Evolutionary conservation across 1,140 invertebrate species (phyloP).

Genomic region (Ips nitidus): DNA sequence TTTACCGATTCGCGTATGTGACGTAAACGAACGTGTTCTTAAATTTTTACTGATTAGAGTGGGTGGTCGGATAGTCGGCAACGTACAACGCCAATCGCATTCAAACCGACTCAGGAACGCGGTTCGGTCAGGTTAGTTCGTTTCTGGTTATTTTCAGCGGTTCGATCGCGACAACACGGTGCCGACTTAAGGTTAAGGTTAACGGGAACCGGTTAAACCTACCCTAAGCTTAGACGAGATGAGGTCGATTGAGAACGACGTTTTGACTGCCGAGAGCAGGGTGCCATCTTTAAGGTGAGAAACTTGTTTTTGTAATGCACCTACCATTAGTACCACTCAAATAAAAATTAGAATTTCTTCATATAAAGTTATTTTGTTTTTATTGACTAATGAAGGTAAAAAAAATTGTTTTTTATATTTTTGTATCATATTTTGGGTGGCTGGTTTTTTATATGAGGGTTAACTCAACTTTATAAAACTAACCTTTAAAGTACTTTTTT

Average conservation of each 20-base stretch:
- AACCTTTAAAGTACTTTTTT: no score
- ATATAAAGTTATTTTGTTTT: no score
- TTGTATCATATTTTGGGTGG: no score
- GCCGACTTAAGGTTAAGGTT: slow-evolving; percentile 24
- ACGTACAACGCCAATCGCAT: slow-evolving; percentile 26
- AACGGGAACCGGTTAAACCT: background rate
- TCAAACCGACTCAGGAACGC: slow-evolving; percentile 18
- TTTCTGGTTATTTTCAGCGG: slow-evolving; percentile 20
- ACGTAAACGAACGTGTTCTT: slow-evolving; percentile 31
- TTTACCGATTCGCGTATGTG: slow-evolving; percentile 25
- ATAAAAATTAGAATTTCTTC: no score
- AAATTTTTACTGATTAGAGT: slow-evolving; percentile 36
- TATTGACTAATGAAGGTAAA: no score
- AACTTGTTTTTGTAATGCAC: background rate
- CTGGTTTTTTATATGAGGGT: no score
- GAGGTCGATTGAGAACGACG: slow-evolving; percentile 29
- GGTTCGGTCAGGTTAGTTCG: slow-evolving; percentile 33
- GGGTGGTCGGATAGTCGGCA: slow-evolving; percentile 17
- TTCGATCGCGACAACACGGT: slow-evolving; percentile 21
- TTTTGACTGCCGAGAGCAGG: slow-evolving; percentile 23
- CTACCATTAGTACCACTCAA: no score
- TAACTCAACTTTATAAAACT: no score
- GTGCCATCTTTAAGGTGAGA: slow-evolving; percentile 38
- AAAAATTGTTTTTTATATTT: no score
- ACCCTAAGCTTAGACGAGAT: slow-evolving; percentile 6